Evolutionary conservation across 2,888 invertebrate genomes (phyloP).

Genomic region (Phortica okadai): DNA sequence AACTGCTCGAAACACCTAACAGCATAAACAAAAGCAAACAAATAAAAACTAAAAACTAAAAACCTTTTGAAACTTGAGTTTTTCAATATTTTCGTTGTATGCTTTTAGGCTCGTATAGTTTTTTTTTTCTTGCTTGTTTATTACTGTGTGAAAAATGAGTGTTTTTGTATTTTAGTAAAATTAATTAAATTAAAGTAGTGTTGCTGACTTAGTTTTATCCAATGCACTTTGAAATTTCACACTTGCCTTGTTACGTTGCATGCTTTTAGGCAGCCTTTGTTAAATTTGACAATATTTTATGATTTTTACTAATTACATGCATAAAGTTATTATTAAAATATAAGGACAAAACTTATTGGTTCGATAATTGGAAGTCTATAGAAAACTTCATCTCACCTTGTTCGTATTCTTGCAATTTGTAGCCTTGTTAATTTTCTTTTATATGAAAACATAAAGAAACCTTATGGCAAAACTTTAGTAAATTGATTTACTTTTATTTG

Average conservation of each 20-base stretch:
- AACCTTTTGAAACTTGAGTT: slow-evolving; percentile 9
- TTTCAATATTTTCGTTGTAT: background rate
- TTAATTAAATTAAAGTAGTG: background rate
- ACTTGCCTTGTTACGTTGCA: background rate
- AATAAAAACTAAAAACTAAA: too few relatives aligned
- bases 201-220: background rate
- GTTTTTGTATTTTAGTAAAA: background rate
- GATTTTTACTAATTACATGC: background rate
- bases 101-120: background rate
- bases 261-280: background rate
- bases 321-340: background rate
- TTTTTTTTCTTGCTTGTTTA: background rate
- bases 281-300: background rate
- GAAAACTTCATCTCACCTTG: background rate
- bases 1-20: background rate
- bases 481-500: slow-evolving; percentile 35
- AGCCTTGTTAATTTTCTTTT: background rate
- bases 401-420: too few relatives aligned
- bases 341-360: background rate
- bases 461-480: slow-evolving; percentile 22
- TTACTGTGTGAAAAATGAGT: background rate
- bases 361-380: background rate
- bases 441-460: slow-evolving; percentile 12
- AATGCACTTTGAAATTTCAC: background rate
- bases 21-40: background rate